phyloP scores from a whole-genome alignment of 2,888 invertebrate genomes.

The Trypoxylon attenuatum region DNA sequence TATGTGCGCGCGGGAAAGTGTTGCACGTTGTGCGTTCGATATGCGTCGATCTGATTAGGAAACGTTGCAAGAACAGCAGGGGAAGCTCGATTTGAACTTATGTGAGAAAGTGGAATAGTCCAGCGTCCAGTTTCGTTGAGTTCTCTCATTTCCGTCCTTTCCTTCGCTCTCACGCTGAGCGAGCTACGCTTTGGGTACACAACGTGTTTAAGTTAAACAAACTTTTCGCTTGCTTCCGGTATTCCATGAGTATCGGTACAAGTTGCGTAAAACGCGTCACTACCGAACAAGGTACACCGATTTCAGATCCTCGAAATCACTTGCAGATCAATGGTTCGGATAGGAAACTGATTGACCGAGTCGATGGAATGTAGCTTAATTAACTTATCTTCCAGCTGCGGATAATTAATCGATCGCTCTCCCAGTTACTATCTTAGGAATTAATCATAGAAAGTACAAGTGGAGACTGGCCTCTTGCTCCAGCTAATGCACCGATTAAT shows the following conservation, averaged over 20 bases:
- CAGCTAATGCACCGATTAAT: no score
- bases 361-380: constrained; percentile 1
- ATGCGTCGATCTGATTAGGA: background rate
- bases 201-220: constrained; percentile 27
- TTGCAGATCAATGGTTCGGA: constrained; percentile 5
- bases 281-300: background rate
- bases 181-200: background rate
- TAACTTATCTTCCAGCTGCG: constrained; percentile 18
- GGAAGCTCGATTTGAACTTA: no score
- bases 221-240: constrained; percentile 29
- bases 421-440: background rate
- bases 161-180: background rate
- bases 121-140: background rate
- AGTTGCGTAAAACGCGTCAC: constrained; percentile 10
- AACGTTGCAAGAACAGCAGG: no score
- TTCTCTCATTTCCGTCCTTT: background rate
- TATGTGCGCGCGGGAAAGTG: no score
- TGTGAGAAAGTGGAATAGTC: background rate
- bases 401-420: constrained; percentile 18
- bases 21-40: no score
- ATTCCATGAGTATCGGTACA: background rate
- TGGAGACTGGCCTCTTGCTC: no score
- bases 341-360: constrained; percentile 2
- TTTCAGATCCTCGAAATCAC: constrained; percentile 23
- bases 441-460: background rate